phyloP scores from a whole-genome alignment of 2,113 vertebrate species.

The Python bivittatus region DNA sequence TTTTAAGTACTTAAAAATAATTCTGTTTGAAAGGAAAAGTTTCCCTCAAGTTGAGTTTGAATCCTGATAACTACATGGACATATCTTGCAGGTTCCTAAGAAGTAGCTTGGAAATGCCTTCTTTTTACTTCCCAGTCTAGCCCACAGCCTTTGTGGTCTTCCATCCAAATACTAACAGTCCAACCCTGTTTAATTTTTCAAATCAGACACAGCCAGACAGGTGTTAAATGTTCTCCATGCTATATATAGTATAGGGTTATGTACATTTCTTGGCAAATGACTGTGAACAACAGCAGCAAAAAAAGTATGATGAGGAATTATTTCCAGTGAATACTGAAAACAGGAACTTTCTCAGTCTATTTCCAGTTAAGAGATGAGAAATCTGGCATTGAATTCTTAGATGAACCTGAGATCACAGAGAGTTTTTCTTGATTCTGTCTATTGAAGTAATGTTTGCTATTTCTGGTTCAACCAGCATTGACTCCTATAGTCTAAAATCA shows the following conservation, averaged over 20 bases:
- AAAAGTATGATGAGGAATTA: background rate
- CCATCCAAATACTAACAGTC: too few relatives aligned
- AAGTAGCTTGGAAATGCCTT: too few relatives aligned
- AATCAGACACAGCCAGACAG: background rate
- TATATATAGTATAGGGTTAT: background rate
- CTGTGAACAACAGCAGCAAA: background rate
- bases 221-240: background rate
- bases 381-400: background rate
- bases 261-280: background rate
- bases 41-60: too few relatives aligned
- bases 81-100: too few relatives aligned
- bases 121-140: too few relatives aligned
- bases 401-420: background rate
- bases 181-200: too few relatives aligned
- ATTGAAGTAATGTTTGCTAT: conserved; percentile 13
- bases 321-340: background rate
- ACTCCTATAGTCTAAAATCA: conserved; percentile 7
- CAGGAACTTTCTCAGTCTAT: background rate
- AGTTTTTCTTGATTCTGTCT: conserved; percentile 2
- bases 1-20: too few relatives aligned
- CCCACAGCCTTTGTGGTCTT: too few relatives aligned
- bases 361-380: background rate
- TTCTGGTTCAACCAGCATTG: conserved; percentile 11
- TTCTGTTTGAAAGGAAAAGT: too few relatives aligned
- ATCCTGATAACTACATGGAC: too few relatives aligned